phyloP scores from a whole-genome alignment of 2,113 vertebrate species.

The Callithrix jacchus region DNA sequence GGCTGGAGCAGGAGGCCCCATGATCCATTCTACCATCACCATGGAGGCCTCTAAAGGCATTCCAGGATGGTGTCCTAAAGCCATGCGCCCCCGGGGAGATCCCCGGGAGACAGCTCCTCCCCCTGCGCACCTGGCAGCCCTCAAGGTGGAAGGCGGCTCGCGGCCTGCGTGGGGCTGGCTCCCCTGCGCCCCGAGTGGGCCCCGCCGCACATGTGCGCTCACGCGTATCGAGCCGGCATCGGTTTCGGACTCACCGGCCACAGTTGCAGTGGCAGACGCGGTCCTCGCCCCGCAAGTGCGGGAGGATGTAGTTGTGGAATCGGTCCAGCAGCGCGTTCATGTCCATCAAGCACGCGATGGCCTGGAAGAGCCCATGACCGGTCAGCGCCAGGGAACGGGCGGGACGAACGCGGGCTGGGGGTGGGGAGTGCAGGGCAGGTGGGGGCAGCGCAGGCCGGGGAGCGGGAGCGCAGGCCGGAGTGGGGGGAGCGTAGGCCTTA shows the following conservation, averaged over 20 bases:
- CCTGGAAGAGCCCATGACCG: conserved; percentile 94
- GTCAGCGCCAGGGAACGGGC: conserved; percentile 48
- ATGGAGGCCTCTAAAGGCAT: conserved; percentile 15
- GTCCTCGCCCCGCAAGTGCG: conserved; percentile 98
- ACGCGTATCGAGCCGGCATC: conserved; percentile 52
- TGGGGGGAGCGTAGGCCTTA: background rate
- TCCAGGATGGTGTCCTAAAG: background rate
- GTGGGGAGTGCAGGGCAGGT: background rate
- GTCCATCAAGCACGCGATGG: conserved; percentile 99
- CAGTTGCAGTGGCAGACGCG: conserved; percentile 99
- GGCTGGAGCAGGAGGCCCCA: background rate
- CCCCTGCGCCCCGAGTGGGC: background rate
- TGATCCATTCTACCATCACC: background rate
- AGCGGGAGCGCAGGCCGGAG: background rate
- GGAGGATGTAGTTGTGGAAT: conserved; percentile 99
- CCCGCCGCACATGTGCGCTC: conserved; percentile 54
- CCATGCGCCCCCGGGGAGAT: background rate
- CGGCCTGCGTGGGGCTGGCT: background rate
- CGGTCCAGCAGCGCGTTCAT: conserved; percentile 99
- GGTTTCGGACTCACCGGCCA: conserved; percentile 92
- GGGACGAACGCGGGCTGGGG: background rate
- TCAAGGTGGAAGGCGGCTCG: background rate
- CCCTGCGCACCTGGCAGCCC: background rate
- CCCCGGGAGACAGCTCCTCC: background rate
- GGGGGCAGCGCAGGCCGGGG: background rate